Conservation (phyloP, 2,797 vertebrate genomes). For the Gallinago nigripennis region DNA sequence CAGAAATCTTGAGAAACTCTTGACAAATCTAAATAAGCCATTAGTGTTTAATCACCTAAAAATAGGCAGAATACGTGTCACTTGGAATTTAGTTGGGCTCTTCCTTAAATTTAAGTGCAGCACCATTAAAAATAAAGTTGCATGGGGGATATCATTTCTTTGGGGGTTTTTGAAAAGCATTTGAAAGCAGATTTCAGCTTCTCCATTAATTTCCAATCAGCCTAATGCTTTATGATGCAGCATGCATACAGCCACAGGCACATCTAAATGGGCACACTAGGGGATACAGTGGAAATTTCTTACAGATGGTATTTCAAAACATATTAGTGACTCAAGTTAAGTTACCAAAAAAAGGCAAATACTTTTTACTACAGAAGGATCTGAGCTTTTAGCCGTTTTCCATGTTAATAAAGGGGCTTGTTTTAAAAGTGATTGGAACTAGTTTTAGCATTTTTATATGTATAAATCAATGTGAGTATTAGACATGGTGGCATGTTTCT, state of each 20-base stretch:
- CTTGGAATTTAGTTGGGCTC: not conserved
- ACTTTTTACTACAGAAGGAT: not conserved
- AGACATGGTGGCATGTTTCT: not conserved
- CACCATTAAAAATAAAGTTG: constrained; percentile 27
- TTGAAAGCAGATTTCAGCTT: constrained; percentile 45
- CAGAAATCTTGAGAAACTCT: not conserved
- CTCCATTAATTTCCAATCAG: constrained; percentile 56
- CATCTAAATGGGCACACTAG: constrained; percentile 21
- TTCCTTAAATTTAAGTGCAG: constrained; percentile 23
- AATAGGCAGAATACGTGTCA: not conserved
- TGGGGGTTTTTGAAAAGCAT: constrained; percentile 22
- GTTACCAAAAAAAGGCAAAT: not conserved
- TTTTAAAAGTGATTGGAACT: constrained; percentile 25
- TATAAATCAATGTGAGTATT: constrained; percentile 38
- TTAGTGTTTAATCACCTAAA: not conserved
- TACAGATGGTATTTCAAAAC: constrained; percentile 60
- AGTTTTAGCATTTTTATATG: constrained; percentile 11
- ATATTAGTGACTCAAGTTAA: constrained; percentile 41
- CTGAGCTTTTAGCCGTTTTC: constrained; percentile 9
- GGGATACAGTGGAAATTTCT: constrained; percentile 56
- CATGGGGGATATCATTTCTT: not conserved
- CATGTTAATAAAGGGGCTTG: constrained; percentile 8
- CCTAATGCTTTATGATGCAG: constrained; percentile 61
- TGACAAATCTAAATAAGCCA: not conserved
- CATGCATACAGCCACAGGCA: constrained; percentile 44